Evolutionary conservation across 2,888 invertebrate genomes (phyloP), one percentile per base, ranked within the genome.

Genomic region (Drosophila mayaguana): DNA sequence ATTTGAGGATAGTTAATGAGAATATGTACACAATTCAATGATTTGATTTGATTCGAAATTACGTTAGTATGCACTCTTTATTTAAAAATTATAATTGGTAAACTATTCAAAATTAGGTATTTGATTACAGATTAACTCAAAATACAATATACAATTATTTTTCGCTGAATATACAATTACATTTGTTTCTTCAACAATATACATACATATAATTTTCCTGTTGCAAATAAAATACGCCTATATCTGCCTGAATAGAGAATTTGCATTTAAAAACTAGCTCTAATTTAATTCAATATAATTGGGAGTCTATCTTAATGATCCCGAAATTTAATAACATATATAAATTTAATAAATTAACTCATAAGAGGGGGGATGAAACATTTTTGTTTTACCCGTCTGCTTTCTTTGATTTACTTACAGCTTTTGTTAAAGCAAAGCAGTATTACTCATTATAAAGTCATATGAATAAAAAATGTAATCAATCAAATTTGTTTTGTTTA

Each of bases 101-200:
- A 65, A 83, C 71, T 70, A 78, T 69, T 73, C 69, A 72, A 75
- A 83, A 66, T 64, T 65, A 75, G 72, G 60, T 67, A 69, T 59
- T 78, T 71, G 22, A 60, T 66, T 50, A 78, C 55, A 69, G 68
- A 62, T 69, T 62, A 78, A 67, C 62, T 65, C 80, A 76, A 72
- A 75, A 67, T 62, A 67, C 60, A 72, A 80, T 75, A 76, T 65
- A 69, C 76, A 82, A 32, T 56, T 75, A 67, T 68, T 78, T 80
- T 61, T 68, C 67, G 86, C 67, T 86, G 84, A 67, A 89, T 88
- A 83, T 67, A 88, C 81, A 89, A 87, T 89, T 85, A 89, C 89
- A 89, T 48, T 68, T 38, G 32, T 55, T 67, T 54, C 57, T 38
- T 65, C 48, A 79, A 79, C 76, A 81, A 80, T 71, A 75, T 80